Base-by-base conservation (phyloP, 1,140 invertebrate genomes). In the Brachionus plicatilis region DNA sequence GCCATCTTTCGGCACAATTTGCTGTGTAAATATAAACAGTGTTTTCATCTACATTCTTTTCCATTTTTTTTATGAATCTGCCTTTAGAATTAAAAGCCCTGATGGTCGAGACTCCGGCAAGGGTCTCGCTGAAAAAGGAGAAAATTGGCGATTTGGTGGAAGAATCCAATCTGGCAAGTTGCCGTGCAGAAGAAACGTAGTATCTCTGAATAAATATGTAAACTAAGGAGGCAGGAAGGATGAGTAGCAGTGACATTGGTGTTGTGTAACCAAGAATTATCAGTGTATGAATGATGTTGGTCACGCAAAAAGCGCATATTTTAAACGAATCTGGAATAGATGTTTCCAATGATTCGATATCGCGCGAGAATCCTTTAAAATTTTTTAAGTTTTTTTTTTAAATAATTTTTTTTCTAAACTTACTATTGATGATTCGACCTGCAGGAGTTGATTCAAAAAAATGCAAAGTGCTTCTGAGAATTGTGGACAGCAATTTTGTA, bases 131-230 rank as follows among this genome's bases (percentile, higher is more conserved):
- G 89, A 99, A 98, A 90, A 99, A 96, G 4, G 96, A 97, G 90
- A 97, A 99, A 87, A 99, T 98, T 0, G 97, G 97, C 11, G 96
- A 98, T 70, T 96, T 92, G n/a, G 95, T 96, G 0, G 97, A 93
- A 0, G 96, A 98, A 89, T 99, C 96, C 27, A 99, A 88, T 68
- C 97, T 92, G 91, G 97, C 98, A 80, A 99, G 88, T 88, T 99
- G 97, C 24, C 97, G 90, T 1, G 96, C 98, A 0, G 96, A 95
- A 1, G 93, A 91, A 72, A 99, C 95, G 89, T 98, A 99, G 47
- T 56, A 80, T 56, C 82, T 17, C 27, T 84, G 83, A 56, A 84
- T 76, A 27, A 75, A 84, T n/a, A 75, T 24, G 43, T 68, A 84
- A 47, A 84, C 17, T 20, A 84, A 14, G 9, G 68, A 53, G 5